phyloP scores from a whole-genome alignment of 2,888 invertebrate genomes.

The Liodrosophila aerea region DNA sequence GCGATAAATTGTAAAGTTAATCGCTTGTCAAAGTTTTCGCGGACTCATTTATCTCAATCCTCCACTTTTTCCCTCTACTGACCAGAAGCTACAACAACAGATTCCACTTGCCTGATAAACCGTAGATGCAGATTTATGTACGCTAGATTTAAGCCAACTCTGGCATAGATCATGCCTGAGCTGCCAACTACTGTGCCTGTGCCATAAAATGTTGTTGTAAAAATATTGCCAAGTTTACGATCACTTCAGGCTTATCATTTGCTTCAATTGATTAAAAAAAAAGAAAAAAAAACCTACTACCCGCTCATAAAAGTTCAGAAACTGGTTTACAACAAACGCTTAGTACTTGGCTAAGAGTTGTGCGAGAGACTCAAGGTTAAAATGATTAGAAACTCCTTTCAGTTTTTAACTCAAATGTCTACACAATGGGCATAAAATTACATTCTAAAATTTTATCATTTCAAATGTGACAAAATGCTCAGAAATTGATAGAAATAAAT shows the following conservation, averaged over 20 bases:
- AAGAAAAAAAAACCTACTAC: too few relatives aligned
- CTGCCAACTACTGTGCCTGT: conserved; percentile 5
- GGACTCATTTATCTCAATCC: conserved; percentile 67
- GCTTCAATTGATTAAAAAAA: conserved; percentile 33
- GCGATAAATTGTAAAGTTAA: conserved; percentile 77
- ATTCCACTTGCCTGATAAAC: conserved; percentile 30
- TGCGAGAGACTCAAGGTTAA: too few relatives aligned
- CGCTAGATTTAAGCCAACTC: conserved; percentile 7
- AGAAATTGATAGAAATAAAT: too few relatives aligned
- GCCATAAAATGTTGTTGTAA: conserved; percentile 22
- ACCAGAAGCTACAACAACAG: conserved; percentile 31
- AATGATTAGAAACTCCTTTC: too few relatives aligned
- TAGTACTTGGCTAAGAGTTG: too few relatives aligned
- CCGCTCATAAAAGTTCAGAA: conserved; percentile 28
- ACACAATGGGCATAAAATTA: too few relatives aligned
- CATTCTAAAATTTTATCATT: too few relatives aligned
- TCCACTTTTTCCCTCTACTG: conserved; percentile 3
- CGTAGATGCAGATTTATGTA: conserved; percentile 40
- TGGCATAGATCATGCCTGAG: background rate
- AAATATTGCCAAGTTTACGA: conserved; percentile 18
- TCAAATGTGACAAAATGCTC: too few relatives aligned
- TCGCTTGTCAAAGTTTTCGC: conserved; percentile 73
- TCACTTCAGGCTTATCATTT: conserved; percentile 44
- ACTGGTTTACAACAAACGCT: too few relatives aligned
- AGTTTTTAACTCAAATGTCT: too few relatives aligned